Percentiles rank a stretch among this genome's conserved stretches.
Conservation (phyloP, 2,888 invertebrate genomes). For the Dolomedes plantarius region DNA sequence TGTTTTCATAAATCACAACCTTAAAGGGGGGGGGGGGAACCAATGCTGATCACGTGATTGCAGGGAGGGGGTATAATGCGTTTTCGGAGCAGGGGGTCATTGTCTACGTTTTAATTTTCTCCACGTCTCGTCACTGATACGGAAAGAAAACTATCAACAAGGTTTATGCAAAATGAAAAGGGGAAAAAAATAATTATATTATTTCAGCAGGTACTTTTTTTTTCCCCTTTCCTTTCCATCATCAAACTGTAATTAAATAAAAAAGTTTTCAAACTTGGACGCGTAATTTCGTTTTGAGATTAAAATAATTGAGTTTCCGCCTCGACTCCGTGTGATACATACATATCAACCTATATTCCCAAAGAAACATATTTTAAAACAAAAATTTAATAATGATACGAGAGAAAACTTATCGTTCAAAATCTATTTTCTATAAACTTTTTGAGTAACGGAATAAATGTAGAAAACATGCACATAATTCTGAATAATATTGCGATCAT, state of each 20-base stretch:
- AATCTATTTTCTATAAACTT: too few species aligned
- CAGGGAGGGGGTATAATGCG: conserved; percentile 23
- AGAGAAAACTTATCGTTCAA: too few species aligned
- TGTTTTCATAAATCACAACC: conserved; percentile 67
- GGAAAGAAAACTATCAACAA: conserved; percentile 14
- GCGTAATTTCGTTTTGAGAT: background rate
- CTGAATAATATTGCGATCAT: too few species aligned
- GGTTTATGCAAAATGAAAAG: background rate
- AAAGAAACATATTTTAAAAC: too few species aligned
- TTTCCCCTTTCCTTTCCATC: background rate
- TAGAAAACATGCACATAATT: too few species aligned
- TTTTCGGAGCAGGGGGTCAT: conserved; percentile 36
- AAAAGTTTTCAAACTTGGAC: background rate
- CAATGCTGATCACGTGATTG: conserved; percentile 37
- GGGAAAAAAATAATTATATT: background rate
- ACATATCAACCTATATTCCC: background rate
- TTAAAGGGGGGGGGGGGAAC: conserved; percentile 32
- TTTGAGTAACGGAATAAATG: too few species aligned
- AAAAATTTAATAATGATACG: background rate
- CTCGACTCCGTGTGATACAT: background rate
- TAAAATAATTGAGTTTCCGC: background rate
- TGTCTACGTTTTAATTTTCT: conserved; percentile 53
- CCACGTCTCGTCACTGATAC: conserved; percentile 1
- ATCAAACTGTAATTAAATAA: conserved; percentile 13
- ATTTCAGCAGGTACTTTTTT: conserved; percentile 6